Evolutionary conservation across 2,888 invertebrate genomes (phyloP).

Genomic region (Eupithecia inturbata): DNA sequence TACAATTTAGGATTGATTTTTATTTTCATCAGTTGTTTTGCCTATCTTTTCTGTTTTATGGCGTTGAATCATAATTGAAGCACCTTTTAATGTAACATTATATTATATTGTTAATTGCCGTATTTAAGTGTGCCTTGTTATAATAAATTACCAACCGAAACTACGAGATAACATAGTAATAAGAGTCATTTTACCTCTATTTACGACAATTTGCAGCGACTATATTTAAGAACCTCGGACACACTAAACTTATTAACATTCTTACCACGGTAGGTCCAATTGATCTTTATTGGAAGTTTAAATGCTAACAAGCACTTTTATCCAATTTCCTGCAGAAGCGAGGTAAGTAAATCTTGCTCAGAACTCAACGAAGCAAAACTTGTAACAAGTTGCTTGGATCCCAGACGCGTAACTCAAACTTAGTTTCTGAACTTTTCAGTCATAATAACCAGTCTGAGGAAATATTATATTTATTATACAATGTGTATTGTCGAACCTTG

Average conservation of each 20-base stretch:
- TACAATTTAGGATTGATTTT: too few relatives aligned
- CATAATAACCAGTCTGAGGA: slow-evolving; percentile 59
- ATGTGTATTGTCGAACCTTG: too few relatives aligned
- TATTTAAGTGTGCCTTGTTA: neutral
- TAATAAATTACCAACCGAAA: too few relatives aligned
- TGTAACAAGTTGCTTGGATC: slow-evolving; percentile 51
- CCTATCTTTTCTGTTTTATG: neutral
- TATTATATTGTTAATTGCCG: too few relatives aligned
- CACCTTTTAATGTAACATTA: neutral
- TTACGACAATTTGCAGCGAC: too few relatives aligned
- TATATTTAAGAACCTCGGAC: too few relatives aligned
- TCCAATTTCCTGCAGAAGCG: slow-evolving; percentile 6
- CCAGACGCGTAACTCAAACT: slow-evolving; percentile 56
- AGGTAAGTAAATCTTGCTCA: slow-evolving; percentile 9
- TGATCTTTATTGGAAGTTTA: neutral
- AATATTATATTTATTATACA: slow-evolving; percentile 50
- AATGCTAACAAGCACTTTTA: neutral
- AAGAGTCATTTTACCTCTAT: too few relatives aligned
- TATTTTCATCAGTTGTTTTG: neutral
- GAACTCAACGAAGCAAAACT: slow-evolving; percentile 43
- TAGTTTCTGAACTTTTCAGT: slow-evolving; percentile 61
- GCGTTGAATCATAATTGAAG: neutral
- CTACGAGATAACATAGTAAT: too few relatives aligned
- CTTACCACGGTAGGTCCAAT: too few relatives aligned
- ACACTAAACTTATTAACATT: neutral